phyloP scores from a whole-genome alignment of 1,140 invertebrate species.

The Lasioglossum baleicum region DNA sequence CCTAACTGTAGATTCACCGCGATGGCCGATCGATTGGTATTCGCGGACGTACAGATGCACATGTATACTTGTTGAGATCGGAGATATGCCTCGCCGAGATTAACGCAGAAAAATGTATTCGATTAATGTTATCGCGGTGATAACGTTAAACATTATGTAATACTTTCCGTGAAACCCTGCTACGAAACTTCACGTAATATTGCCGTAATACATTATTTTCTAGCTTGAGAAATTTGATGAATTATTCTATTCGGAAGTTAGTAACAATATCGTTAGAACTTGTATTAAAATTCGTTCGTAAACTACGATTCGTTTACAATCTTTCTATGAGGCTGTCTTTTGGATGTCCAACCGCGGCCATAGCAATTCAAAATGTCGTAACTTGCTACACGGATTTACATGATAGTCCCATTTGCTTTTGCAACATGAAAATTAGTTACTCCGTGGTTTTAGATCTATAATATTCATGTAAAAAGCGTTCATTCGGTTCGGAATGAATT shows the following conservation, averaged over 20 bases:
- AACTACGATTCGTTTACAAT: not conserved
- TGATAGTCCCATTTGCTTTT: not conserved
- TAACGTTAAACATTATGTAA: slow-evolving; percentile 22
- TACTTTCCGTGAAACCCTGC: not conserved
- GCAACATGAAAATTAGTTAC: slow-evolving; percentile 3
- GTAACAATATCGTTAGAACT: not conserved
- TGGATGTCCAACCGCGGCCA: not conserved
- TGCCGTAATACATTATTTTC: not conserved
- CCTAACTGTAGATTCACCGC: not conserved
- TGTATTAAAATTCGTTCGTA: too few species aligned
- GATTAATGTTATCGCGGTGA: slow-evolving; percentile 6
- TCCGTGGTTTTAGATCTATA: not conserved
- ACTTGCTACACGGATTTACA: not conserved
- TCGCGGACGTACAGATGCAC: not conserved
- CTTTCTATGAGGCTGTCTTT: not conserved
- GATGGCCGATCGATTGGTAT: not conserved
- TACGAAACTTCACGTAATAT: not conserved
- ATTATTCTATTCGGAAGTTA: not conserved
- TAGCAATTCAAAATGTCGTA: slow-evolving; percentile 27
- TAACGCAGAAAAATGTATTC: not conserved
- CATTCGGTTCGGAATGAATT: not conserved
- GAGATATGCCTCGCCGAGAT: not conserved
- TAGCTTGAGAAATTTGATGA: not conserved
- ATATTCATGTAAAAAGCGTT: not conserved
- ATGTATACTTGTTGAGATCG: slow-evolving; percentile 10